Conservation (phyloP, 2,797 vertebrate species). For the Amazona ochrocephala region DNA sequence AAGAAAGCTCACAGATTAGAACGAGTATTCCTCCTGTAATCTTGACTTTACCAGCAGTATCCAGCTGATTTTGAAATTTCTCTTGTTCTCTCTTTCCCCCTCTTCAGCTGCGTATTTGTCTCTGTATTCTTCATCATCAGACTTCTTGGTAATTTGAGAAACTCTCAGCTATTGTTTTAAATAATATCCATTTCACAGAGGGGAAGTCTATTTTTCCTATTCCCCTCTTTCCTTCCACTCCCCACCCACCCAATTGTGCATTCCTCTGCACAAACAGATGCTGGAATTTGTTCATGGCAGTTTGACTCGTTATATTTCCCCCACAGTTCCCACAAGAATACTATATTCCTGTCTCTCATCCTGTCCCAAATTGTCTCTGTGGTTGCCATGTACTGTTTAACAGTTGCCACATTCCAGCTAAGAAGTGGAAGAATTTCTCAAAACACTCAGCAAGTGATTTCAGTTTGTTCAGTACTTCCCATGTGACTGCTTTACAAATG, state of each 20-base stretch:
- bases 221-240: neutral
- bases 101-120: neutral
- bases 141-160: constrained; percentile 14
- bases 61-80: neutral
- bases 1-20: neutral
- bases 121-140: neutral
- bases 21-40: neutral
- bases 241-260: neutral
- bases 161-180: constrained; percentile 54
- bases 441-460: constrained; percentile 14
- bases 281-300: neutral
- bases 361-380: constrained; percentile 21
- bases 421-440: constrained; percentile 39
- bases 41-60: neutral
- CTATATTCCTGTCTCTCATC: constrained; percentile 27
- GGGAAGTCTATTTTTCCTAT: constrained; percentile 43
- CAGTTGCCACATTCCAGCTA: constrained; percentile 42
- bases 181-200: constrained; percentile 12
- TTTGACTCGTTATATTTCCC: neutral
- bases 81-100: neutral
- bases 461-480: neutral
- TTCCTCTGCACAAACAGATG: constrained; percentile 35
- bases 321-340: constrained; percentile 37
- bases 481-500: neutral
- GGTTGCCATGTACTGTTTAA: constrained; percentile 12